Evolutionary conservation across 2,113 vertebrate species (phyloP).

Genomic region (Orycteropus afer): DNA sequence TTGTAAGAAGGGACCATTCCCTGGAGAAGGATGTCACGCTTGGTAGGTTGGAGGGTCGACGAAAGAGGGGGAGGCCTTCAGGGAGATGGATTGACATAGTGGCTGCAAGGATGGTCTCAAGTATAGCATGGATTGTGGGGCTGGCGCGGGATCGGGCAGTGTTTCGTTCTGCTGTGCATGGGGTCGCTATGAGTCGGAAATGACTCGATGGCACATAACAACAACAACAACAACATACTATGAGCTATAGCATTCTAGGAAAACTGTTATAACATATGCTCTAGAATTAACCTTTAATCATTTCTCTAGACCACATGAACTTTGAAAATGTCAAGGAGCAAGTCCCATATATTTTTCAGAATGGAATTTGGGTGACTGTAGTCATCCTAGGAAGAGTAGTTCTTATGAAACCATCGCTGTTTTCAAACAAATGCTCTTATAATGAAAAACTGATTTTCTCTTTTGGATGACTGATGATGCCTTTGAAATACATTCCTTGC

Average conservation of each 20-base stretch:
- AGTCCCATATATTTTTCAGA: conserved; percentile 73
- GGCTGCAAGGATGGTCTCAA: background rate
- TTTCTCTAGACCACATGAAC: conserved; percentile 77
- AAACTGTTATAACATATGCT: conserved; percentile 68
- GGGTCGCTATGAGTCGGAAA: too few relatives aligned
- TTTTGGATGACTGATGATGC: background rate
- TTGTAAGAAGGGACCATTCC: background rate
- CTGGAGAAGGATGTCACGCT: background rate
- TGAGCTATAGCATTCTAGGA: conserved; percentile 47
- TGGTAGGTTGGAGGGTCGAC: too few relatives aligned
- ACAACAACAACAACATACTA: too few relatives aligned
- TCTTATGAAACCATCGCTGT: conserved; percentile 48
- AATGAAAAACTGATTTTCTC: conserved; percentile 55
- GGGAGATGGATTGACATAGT: background rate
- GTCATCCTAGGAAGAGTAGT: conserved; percentile 58
- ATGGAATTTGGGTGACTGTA: conserved; percentile 58
- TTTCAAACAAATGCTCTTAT: conserved; percentile 62
- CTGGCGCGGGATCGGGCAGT: background rate
- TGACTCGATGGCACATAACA: too few relatives aligned
- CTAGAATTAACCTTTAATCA: conserved; percentile 80
- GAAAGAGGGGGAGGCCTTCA: background rate
- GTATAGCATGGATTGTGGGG: background rate
- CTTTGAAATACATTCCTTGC: background rate
- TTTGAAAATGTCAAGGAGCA: conserved; percentile 83
- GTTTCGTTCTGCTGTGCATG: too few relatives aligned